Percentiles rank a stretch among this genome's conserved stretches.
These are phyloP conservation scores for Proteles cristata DNA, from an alignment of 2,113 vertebrate species.

Conservation along the genomic window DNA sequence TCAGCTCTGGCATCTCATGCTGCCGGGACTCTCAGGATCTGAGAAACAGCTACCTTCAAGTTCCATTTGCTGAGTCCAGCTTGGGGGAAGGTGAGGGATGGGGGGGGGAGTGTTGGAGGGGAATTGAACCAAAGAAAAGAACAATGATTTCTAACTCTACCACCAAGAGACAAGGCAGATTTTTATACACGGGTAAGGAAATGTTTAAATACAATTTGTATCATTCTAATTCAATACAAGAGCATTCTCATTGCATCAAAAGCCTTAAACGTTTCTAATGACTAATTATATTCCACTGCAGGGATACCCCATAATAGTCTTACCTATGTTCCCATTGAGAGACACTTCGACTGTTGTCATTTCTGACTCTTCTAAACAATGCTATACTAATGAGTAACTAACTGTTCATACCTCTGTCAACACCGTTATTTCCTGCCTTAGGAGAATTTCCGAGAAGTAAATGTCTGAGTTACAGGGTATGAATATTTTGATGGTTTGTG, in stretches of 20 bases:
- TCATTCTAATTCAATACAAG: slow-evolving; percentile 33
- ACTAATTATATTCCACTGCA: slow-evolving; percentile 33
- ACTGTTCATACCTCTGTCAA: not conserved
- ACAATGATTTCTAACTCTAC: slow-evolving; percentile 38
- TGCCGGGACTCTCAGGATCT: not conserved
- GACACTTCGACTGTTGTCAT: slow-evolving; percentile 36
- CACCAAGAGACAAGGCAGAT: slow-evolving; percentile 16
- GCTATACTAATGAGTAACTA: slow-evolving; percentile 13
- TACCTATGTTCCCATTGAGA: slow-evolving; percentile 30
- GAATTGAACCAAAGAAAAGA: slow-evolving; percentile 9
- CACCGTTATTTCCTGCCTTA: slow-evolving; percentile 4
- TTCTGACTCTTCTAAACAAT: slow-evolving; percentile 53
- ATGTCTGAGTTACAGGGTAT: not conserved
- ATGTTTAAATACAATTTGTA: slow-evolving; percentile 38
- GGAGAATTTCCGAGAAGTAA: slow-evolving; percentile 44
- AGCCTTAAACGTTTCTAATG: slow-evolving; percentile 43
- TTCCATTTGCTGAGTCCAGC: not conserved
- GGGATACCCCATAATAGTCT: slow-evolving; percentile 7
- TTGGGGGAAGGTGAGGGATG: too few species aligned
- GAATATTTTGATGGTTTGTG: not conserved
- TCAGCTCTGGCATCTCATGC: not conserved
- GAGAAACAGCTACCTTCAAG: not conserved
- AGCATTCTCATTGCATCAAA: slow-evolving; percentile 32
- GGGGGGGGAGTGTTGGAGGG: not conserved
- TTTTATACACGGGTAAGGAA: slow-evolving; percentile 38